Conservation (phyloP, 2,888 invertebrate genomes). For the Agonopterix subpropinquella region DNA sequence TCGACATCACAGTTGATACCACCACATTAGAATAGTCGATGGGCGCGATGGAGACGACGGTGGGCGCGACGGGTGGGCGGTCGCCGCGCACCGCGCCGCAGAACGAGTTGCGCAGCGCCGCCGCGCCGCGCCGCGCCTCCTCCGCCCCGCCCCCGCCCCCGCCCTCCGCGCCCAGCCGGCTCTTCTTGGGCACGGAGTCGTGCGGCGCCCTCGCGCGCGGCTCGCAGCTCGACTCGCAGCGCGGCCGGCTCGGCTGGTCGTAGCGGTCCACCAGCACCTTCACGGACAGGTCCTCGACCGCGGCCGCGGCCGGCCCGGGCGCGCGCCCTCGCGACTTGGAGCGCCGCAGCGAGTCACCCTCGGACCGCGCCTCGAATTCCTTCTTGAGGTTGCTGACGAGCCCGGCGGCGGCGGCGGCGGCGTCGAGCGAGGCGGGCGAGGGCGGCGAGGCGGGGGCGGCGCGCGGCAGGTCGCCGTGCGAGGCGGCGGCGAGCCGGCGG, state of each 20-base stretch:
- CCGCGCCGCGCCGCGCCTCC: slow-evolving; percentile 19
- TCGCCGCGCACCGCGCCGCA: slow-evolving; percentile 34
- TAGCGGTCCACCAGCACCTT: slow-evolving; percentile 85
- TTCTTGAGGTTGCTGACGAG: slow-evolving; percentile 90
- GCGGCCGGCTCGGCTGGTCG: slow-evolving; percentile 60
- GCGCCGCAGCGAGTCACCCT: slow-evolving; percentile 31
- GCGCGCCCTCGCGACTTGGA: slow-evolving; percentile 26
- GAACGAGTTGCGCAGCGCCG: slow-evolving; percentile 30
- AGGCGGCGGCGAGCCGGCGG: slow-evolving; percentile 53
- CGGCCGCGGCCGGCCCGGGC: no score
- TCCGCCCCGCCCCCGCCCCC: slow-evolving; percentile 14
- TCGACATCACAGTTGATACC: slow-evolving; percentile 81
- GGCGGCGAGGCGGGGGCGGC: slow-evolving; percentile 21
- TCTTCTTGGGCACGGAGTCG: slow-evolving; percentile 20
- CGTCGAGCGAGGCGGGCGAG: slow-evolving; percentile 18
- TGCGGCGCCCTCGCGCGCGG: slow-evolving; percentile 13
- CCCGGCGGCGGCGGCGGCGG: slow-evolving; percentile 72
- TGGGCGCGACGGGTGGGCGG: slow-evolving; percentile 55
- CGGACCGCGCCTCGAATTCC: slow-evolving; percentile 86
- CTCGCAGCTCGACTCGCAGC: slow-evolving; percentile 35
- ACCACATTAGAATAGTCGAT: slow-evolving; percentile 75
- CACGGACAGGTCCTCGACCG: slow-evolving; percentile 81
- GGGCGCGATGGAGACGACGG: slow-evolving; percentile 52
- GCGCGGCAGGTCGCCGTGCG: slow-evolving; percentile 59
- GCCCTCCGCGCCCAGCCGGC: slow-evolving; percentile 20